phyloP scores from a whole-genome alignment of 2,113 vertebrate genomes.

The Egretta garzetta region DNA sequence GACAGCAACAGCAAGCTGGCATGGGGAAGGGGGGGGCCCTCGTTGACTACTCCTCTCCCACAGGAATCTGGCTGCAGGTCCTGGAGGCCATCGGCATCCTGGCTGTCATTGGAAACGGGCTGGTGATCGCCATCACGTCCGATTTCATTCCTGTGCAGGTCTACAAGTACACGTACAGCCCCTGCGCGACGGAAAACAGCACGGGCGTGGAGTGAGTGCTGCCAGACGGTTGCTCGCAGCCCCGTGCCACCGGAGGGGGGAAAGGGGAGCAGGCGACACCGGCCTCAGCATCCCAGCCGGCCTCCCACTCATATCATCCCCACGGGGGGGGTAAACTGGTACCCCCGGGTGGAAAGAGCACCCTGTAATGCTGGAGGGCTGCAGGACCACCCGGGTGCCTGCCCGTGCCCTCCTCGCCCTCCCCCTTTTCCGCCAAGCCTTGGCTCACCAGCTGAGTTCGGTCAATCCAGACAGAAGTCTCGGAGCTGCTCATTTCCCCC shows the following conservation, averaged over 20 bases:
- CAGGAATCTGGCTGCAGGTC: slow-evolving; percentile 88
- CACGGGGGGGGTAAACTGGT: not conserved
- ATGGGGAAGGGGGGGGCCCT: not conserved
- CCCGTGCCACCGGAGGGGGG: not conserved
- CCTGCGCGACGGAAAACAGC: slow-evolving; percentile 63
- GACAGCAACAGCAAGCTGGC: not conserved
- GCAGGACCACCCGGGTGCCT: not conserved
- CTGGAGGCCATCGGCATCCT: slow-evolving; percentile 87
- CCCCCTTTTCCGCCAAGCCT: not conserved
- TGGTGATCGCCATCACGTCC: slow-evolving; percentile 90
- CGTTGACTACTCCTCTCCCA: not conserved
- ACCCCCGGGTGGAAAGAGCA: not conserved
- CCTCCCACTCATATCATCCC: not conserved
- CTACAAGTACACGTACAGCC: slow-evolving; percentile 87
- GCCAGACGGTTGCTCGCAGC: not conserved
- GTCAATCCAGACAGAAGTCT: not conserved
- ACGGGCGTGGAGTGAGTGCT: slow-evolving; percentile 75
- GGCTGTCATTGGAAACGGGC: slow-evolving; percentile 90
- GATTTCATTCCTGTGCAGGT: slow-evolving; percentile 91
- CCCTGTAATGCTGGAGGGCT: fast-evolving
- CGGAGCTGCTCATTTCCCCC: not conserved
- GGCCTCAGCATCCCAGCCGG: not conserved
- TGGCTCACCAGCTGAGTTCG: not conserved
- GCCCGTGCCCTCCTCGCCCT: not conserved
- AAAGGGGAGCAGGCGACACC: not conserved